phyloP scores from a whole-genome alignment of 2,888 invertebrate genomes.

The Nymphalis urticae region DNA sequence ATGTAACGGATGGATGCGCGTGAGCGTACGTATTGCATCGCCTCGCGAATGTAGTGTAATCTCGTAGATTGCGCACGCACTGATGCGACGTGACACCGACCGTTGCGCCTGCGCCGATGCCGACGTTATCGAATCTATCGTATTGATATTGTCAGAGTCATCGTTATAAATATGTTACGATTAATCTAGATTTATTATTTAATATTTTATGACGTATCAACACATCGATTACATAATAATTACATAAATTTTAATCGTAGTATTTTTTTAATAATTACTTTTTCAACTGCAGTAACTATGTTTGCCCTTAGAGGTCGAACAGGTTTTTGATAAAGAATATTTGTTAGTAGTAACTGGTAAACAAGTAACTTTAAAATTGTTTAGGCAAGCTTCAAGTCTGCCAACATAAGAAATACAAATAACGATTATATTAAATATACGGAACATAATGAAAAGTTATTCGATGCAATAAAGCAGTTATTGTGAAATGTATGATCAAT shows the following conservation, averaged over 20 bases:
- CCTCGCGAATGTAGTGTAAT: slow-evolving; percentile 37
- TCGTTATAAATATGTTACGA: slow-evolving; percentile 1
- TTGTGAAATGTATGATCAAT: slow-evolving; percentile 31
- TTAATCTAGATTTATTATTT: slow-evolving; percentile 1
- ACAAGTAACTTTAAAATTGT: too few species aligned
- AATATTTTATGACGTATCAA: background rate
- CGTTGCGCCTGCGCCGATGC: slow-evolving; percentile 37
- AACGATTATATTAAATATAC: slow-evolving; percentile 23
- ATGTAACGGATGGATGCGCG: slow-evolving; percentile 62
- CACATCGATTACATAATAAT: background rate
- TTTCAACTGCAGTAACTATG: too few species aligned
- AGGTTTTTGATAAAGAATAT: too few species aligned
- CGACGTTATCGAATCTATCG: slow-evolving; percentile 11
- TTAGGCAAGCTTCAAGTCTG: background rate
- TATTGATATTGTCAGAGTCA: background rate
- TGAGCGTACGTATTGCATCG: slow-evolving; percentile 28
- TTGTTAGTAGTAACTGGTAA: too few species aligned
- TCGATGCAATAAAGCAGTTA: slow-evolving; percentile 21
- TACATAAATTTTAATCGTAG: too few species aligned
- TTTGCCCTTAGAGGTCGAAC: too few species aligned
- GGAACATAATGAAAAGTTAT: slow-evolving; percentile 24
- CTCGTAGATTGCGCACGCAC: slow-evolving; percentile 62
- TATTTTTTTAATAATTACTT: too few species aligned
- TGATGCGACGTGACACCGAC: slow-evolving; percentile 51
- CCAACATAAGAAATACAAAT: slow-evolving; percentile 9